A percentile compares a stretch with the other conserved stretches of the same genome.
phyloP scores from a whole-genome alignment of 2,113 vertebrate genomes.

The Psammodynastes pulverulentus region DNA sequence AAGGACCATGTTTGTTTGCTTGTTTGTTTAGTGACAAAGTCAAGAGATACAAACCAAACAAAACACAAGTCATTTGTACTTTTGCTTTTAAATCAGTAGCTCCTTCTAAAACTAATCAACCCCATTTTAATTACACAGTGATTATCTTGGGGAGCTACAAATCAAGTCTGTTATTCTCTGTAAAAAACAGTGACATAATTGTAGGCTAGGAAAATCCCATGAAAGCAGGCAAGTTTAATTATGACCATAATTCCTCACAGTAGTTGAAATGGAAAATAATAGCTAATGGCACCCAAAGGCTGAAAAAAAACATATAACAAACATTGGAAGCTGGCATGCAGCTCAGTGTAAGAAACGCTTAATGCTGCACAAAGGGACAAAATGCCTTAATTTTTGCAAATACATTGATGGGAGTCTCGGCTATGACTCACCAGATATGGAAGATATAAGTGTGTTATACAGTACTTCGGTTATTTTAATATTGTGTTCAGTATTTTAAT shows the following conservation, averaged over 20 bases:
- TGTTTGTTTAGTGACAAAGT: neutral
- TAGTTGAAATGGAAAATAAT: neutral
- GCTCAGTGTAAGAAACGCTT: neutral
- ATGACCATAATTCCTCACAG: neutral
- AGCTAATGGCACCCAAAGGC: neutral
- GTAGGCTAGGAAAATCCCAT: neutral
- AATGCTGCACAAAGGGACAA: neutral
- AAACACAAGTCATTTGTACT: neutral
- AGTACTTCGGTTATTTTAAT: neutral
- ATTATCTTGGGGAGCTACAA: neutral
- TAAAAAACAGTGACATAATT: neutral
- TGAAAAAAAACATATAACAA: neutral
- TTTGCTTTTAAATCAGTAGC: neutral
- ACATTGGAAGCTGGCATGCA: neutral
- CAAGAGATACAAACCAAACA: neutral
- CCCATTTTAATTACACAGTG: neutral
- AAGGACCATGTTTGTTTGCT: neutral
- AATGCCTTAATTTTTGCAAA: neutral
- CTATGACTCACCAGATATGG: neutral
- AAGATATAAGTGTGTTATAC: neutral
- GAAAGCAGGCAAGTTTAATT: neutral
- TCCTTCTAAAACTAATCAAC: neutral
- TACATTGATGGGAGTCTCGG: neutral
- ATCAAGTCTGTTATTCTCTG: neutral
- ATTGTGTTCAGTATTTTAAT: neutral